Conservation (phyloP, 2,797 vertebrate genomes). For the Gymnocypris eckloni region DNA sequence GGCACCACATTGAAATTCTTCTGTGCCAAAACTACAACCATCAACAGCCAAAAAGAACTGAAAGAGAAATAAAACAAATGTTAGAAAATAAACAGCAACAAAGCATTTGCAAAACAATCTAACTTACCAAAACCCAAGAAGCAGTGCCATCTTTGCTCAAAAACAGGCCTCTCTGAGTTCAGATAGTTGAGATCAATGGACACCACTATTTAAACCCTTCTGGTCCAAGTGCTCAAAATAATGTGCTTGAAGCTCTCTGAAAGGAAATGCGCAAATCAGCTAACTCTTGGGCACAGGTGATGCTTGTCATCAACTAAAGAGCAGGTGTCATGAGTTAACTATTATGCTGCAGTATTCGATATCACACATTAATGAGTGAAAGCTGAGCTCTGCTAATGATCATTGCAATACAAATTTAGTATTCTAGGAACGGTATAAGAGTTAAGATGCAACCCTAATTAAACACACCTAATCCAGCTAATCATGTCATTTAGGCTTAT, state of each 20-base stretch:
- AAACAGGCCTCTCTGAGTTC: neutral
- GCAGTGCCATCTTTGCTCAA: conserved; percentile 33
- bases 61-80: neutral
- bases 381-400: neutral
- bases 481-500: no score
- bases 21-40: conserved; percentile 63
- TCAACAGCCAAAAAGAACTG: conserved; percentile 71
- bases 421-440: neutral
- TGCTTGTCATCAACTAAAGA: conserved; percentile 10
- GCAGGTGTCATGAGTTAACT: conserved; percentile 26
- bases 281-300: conserved; percentile 48
- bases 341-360: neutral
- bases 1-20: conserved; percentile 44
- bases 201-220: neutral
- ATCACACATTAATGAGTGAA: neutral
- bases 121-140: conserved; percentile 63
- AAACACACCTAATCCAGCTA: no score
- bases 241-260: accelerated
- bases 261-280: neutral
- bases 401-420: neutral
- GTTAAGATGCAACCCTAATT: no score
- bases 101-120: neutral
- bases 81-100: accelerated
- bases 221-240: neutral
- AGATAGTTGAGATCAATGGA: neutral